Base-by-base conservation (phyloP, 2,797 vertebrate species). In the Argya squamiceps region DNA sequence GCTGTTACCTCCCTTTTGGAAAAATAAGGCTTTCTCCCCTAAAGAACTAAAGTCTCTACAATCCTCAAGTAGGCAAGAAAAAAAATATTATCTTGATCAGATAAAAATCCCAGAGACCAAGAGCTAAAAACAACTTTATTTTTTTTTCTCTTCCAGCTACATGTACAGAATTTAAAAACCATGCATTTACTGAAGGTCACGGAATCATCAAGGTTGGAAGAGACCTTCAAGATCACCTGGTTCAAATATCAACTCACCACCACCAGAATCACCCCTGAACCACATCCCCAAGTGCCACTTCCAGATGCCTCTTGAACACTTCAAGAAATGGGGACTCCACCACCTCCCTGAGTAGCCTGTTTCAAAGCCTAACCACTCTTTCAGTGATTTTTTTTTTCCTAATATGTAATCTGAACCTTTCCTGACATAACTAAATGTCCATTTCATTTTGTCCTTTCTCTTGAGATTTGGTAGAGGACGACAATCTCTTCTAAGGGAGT, bases 81-180 rank as follows among this genome's bases (percentile, higher is more conserved):
- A 83, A 11, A 12, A 6, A 14, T 11, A 15, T 11, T 77, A 3
- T 18, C 64, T 63, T 64, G 3, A 68, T 63, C 30, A 67, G 56
- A 67, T n/a, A 41, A 21, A 77, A 80, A 39, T 44, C 37, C 26
- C 32, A 64, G 49, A 56, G 16, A 75, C 4, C 16, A 64, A 47
- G 11, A 59, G 21, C 15, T 44, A 55, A 87, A 89, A 53, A 0
- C 1, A 43, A 43, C 9, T 1, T 2, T 10, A 4, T 19, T 4
- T 32, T 24, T 5, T 58, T 68, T 27, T 10, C 30, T 65, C 32
- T 43, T 88, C 44, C 24, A 60, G 12, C 34, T 49, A 30, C 4
- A 62, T 2, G 4, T 17, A 68, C 3, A 71, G 50, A 50, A 58
- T 84, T 93, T 56, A 3, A 87, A 64, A 78, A 23, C 2, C 11